Evolutionary conservation across 37 sponge, comb jelly and placozoan genomes (phyloP).

Genomic region (Crambe crambe): DNA sequence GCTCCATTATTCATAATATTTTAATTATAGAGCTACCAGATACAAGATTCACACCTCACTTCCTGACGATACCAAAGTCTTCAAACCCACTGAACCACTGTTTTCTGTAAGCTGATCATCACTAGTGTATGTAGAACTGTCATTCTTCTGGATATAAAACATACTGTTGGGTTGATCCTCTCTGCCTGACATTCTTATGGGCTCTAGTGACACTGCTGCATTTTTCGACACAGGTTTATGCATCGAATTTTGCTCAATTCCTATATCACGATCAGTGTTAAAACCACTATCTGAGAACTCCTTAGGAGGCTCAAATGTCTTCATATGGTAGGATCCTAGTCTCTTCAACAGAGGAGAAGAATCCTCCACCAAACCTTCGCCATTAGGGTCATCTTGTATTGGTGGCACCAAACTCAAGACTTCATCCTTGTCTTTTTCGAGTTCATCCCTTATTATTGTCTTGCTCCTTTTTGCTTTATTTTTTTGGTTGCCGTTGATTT

Average conservation of each 20-base stretch:
- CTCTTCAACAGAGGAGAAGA: not conserved
- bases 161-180: not conserved
- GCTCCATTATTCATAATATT: not conserved
- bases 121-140: not conserved
- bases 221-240: not conserved
- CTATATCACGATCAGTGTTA: not conserved
- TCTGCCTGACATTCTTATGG: not conserved
- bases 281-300: constrained; percentile 35
- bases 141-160: not conserved
- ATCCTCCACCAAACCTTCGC: not conserved
- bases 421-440: not conserved
- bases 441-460: not conserved
- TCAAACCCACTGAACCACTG: constrained; percentile 19
- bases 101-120: constrained; percentile 27
- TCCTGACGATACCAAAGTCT: constrained; percentile 9
- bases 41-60: constrained; percentile 2
- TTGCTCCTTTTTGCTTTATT: not conserved
- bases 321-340: constrained; percentile 4
- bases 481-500: not conserved
- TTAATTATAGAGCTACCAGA: not conserved
- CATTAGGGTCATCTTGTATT: not conserved
- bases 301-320: constrained; percentile 19
- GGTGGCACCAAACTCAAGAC: not conserved
- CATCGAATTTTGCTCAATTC: not conserved
- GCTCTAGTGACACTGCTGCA: not conserved